Evolutionary conservation across 1,140 invertebrate genomes (phyloP), one percentile per base, ranked within the genome.

Genomic region (Psix sp.): DNA sequence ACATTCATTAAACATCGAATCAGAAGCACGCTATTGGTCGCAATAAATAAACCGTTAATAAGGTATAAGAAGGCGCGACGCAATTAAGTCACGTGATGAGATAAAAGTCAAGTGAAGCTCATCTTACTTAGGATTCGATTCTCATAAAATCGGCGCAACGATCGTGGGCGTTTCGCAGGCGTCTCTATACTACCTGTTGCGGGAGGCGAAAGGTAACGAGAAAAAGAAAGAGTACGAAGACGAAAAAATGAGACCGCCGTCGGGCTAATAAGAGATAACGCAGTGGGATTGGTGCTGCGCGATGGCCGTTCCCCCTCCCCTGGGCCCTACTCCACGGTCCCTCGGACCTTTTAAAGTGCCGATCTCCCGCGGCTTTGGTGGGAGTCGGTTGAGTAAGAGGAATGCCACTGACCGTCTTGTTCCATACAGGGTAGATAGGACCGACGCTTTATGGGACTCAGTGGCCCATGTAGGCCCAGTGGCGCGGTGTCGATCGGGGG

Each of bases 101-200:
- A 26, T 42, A 21, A 42, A 59, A 29, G 24, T 52, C 33, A 24
- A n/a, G n/a, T n/a, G n/a, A 26, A 20, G 40, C 11, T 46, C 49
- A 33, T 65, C 60, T 54, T 18, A 36, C 15, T 65, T 43, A 46
- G 15, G 31, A 13, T 46, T 29, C 33, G 40, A 54, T 65, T 54
- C 33, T 48, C 45, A 42, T 51, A n/a, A n/a, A 48, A 67, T 67
- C 62, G 14, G 16, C 42, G 45, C 36, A 51, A 9, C 36, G 26
- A 68, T 68, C 65, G 65, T 68, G 48, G 65, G 54, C 54, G 65
- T 70, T 60, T 68, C 48, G 52, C 65, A 59, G 31, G 65, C 54
- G 65, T 68, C 59, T 65, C 39, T 18, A 29, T 49, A 70, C 72
- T 75, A 63, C 65, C 72, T 74, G 63, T 70, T 74, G 56, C 59